These are phyloP conservation scores for Himalopsyche anomala DNA, from an alignment of 2,888 invertebrate genomes.

Conservation along the genomic window DNA sequence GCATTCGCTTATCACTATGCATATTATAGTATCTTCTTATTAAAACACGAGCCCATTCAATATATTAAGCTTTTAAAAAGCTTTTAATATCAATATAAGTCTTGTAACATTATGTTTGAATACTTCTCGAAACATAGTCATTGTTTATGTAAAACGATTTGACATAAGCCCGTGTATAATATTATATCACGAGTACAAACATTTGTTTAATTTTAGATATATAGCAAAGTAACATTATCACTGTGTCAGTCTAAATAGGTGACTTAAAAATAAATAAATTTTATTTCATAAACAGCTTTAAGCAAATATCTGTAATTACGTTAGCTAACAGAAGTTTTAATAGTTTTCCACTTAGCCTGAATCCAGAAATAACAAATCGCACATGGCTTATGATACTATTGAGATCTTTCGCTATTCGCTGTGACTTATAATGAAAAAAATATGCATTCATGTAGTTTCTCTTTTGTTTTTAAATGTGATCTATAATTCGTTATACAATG, in stretches of 20 bases:
- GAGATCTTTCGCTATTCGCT: not conserved
- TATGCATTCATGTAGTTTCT: too few species aligned
- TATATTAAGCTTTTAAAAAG: too few species aligned
- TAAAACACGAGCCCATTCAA: not conserved
- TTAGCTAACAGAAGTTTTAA: too few species aligned
- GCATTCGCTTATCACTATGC: conserved; percentile 37
- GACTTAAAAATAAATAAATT: too few species aligned
- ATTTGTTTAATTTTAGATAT: not conserved
- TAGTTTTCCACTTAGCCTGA: not conserved
- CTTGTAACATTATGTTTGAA: too few species aligned
- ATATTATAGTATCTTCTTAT: conserved; percentile 5
- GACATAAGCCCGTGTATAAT: not conserved
- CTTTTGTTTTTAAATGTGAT: not conserved
- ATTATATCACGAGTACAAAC: conserved; percentile 20
- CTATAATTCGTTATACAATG: too few species aligned
- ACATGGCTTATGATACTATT: not conserved
- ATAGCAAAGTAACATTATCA: not conserved
- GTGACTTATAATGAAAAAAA: too few species aligned
- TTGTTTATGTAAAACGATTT: not conserved
- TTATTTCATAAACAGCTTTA: too few species aligned
- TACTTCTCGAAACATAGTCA: not conserved
- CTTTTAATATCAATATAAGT: too few species aligned
- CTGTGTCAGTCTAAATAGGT: too few species aligned
- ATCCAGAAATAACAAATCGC: conserved; percentile 25
- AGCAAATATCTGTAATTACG: not conserved